Evolutionary conservation across 2,888 invertebrate genomes (phyloP).

Genomic region (Plemyria rubiginata): DNA sequence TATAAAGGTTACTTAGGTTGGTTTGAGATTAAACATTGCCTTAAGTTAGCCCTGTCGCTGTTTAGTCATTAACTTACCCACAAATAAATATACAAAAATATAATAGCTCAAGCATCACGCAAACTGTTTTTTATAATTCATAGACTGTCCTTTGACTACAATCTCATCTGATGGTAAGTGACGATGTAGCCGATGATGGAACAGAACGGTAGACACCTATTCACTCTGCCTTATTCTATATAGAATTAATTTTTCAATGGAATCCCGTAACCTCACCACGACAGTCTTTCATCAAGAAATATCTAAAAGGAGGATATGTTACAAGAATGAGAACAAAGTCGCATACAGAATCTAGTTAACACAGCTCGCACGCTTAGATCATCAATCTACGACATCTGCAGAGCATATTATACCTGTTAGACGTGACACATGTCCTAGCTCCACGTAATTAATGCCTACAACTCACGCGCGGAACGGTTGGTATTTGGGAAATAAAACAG

Average conservation of each 20-base stretch:
- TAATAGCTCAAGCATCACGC: too few relatives aligned
- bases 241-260: background rate
- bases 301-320: background rate
- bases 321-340: constrained; percentile 9
- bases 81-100: too few relatives aligned
- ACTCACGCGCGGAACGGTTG: constrained; percentile 20
- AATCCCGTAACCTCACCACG: background rate
- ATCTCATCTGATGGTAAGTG: too few relatives aligned
- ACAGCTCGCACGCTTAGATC: constrained; percentile 26
- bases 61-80: too few relatives aligned
- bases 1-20: too few relatives aligned
- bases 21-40: too few relatives aligned
- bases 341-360: constrained; percentile 15
- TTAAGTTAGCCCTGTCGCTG: too few relatives aligned
- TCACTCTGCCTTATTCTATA: background rate
- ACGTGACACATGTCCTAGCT: constrained; percentile 35
- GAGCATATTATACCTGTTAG: constrained; percentile 30
- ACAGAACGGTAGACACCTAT: too few relatives aligned
- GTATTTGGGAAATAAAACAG: constrained; percentile 26
- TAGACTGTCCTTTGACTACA: too few relatives aligned
- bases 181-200: too few relatives aligned
- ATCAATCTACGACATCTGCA: constrained; percentile 33
- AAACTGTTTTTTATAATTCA: too few relatives aligned
- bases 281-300: constrained; percentile 1
- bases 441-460: constrained; percentile 25